Base-by-base conservation (phyloP, 2,797 vertebrate species). In the Antrozous pallidus region DNA sequence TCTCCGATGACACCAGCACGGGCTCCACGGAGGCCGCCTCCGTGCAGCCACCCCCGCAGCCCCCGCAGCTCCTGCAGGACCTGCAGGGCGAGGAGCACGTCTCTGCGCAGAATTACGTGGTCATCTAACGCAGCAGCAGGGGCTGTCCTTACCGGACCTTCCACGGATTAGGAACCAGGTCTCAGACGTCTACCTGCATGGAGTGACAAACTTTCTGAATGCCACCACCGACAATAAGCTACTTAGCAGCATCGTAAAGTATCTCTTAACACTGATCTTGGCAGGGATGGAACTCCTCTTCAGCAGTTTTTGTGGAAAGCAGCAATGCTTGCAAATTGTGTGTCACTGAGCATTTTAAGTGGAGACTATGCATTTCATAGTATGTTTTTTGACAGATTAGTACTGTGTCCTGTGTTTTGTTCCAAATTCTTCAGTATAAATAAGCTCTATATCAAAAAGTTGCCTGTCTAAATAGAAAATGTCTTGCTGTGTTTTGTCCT, bases 351-450 rank as follows among this genome's bases (percentile, higher is more conserved):
- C 97, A 5, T 98, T 98, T 98, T 97, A 97, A 98, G 97, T 98
- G 98, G 98, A 98, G 98, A 98, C 98, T 98, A 98, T 98, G 98
- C 98, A 98, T 98, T 98, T 98, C 98, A 98, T 98, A 98, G 98
- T 99, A 98, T 98, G 97, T 98, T 98, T 98, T 98, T 98, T 98
- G 98, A 98, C 97, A 98, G 98, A 98, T 98, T 98, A 99, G 98
- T 98, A 98, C 98, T 98, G 98, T 99, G 98, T 99, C 98, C 97
- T 98, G 98, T 98, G 98, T 99, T 98, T 98, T 98, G 98, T 99
- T 99, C 98, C 97, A 98, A 98, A 98, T 98, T 98, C 98, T 98
- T 98, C 99, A 99, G 99, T 99, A 99, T 99, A 98, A 99, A 99
- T 99, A 99, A 99, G 99, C 99, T 99, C 98, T 98, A 94, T 98